These are phyloP conservation scores for Caenorhabditis sp. DNA, from an alignment of 2,888 invertebrate species.

Conservation along the genomic window DNA sequence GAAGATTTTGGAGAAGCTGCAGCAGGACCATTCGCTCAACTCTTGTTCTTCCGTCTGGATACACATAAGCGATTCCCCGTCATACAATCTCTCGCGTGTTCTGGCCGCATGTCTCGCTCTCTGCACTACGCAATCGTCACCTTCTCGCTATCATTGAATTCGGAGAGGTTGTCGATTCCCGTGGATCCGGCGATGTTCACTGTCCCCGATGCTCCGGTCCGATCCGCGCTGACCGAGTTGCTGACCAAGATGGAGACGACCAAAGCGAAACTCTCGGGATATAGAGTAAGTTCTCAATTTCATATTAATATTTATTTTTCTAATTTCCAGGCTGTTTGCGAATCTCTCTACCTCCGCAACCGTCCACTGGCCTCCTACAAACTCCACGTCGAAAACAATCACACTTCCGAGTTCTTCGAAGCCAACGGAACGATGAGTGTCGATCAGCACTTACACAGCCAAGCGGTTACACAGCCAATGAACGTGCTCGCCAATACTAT, in stretches of 20 bases:
- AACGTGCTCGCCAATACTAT: conserved; percentile 10
- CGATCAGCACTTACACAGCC: conserved; percentile 17
- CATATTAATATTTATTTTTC: neutral
- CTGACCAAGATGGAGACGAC: conserved; percentile 96
- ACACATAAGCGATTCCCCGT: conserved; percentile 32
- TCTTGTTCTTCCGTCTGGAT: conserved; percentile 87
- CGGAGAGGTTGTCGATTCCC: conserved; percentile 97
- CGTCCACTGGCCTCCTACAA: conserved; percentile 56
- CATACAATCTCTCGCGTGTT: no score
- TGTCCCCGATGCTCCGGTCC: conserved; percentile 90
- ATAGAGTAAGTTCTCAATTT: conserved; percentile 82
- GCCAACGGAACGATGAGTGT: conserved; percentile 22
- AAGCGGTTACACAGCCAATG: conserved; percentile 27
- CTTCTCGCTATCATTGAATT: conserved; percentile 98
- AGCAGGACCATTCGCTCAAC: no score
- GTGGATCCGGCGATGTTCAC: conserved; percentile 88
- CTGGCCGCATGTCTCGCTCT: neutral
- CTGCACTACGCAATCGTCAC: conserved; percentile 89
- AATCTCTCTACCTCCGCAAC: conserved; percentile 87
- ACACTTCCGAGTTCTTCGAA: conserved; percentile 47
- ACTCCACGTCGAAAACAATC: conserved; percentile 65
- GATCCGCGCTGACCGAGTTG: conserved; percentile 94
- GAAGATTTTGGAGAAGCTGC: no score
- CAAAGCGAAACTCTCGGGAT: conserved; percentile 92
- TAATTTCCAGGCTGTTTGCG: conserved; percentile 91